A percentile compares a stretch with the other conserved stretches of the same genome.
Conservation (phyloP, 2,113 vertebrate species). For the Bufo bufo region DNA sequence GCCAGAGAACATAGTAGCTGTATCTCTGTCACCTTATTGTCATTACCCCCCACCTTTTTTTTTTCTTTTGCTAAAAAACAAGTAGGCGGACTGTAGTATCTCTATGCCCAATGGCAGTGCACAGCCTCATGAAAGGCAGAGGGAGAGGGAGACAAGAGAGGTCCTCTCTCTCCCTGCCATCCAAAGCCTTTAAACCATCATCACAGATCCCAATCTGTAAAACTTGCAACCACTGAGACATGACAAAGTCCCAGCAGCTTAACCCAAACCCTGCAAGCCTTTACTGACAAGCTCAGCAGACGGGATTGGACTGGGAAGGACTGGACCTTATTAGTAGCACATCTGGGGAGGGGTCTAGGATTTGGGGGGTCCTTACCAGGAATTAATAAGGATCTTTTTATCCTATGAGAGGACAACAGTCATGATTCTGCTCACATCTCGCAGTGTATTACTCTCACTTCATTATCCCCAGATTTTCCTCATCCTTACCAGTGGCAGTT, state of each 20-base stretch:
- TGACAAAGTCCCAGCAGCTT: constrained; percentile 74
- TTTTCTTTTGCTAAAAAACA: constrained; percentile 63
- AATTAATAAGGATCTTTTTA: constrained; percentile 64
- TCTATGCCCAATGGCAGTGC: constrained; percentile 87
- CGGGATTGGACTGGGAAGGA: background rate
- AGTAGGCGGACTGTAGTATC: constrained; percentile 85
- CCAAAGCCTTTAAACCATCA: constrained; percentile 84
- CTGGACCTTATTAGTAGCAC: background rate
- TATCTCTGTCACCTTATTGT: constrained; percentile 81
- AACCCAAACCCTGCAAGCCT: constrained; percentile 59
- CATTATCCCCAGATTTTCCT: constrained; percentile 98
- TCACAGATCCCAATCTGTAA: constrained; percentile 76
- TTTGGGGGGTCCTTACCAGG: constrained; percentile 62
- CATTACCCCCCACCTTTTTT: constrained; percentile 67
- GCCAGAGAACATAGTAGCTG: constrained; percentile 38
- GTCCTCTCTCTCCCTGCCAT: constrained; percentile 84
- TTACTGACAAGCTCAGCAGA: background rate
- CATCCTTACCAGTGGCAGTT: constrained; percentile 95
- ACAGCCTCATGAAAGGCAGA: constrained; percentile 79
- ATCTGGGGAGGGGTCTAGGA: background rate
- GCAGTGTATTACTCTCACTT: constrained; percentile 92
- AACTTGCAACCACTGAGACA: constrained; percentile 80
- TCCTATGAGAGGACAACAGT: constrained; percentile 72
- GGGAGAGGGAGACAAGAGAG: constrained; percentile 69
- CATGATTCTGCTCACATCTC: constrained; percentile 94